Evolutionary conservation across 2,113 vertebrate genomes (phyloP).

Genomic region (Etheostoma cragini): DNA sequence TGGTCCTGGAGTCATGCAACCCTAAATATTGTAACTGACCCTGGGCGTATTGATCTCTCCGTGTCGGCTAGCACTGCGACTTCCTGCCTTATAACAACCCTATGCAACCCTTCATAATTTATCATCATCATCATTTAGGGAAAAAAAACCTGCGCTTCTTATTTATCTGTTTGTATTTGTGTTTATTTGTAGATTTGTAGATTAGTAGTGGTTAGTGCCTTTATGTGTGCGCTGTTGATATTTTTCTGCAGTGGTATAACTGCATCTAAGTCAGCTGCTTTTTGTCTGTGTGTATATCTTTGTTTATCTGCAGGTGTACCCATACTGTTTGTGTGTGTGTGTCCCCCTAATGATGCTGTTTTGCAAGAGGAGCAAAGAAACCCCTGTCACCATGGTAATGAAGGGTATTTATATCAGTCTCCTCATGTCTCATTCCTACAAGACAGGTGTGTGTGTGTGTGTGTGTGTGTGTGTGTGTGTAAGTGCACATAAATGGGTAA

Average conservation of each 20-base stretch:
- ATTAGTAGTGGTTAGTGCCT: neutral
- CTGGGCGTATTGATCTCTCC: slow-evolving; percentile 84
- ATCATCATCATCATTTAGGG: slow-evolving; percentile 62
- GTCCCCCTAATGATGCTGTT: slow-evolving; percentile 72
- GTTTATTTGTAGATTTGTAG: slow-evolving; percentile 20
- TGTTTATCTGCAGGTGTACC: slow-evolving; percentile 28
- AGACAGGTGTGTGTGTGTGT: slow-evolving; percentile 55
- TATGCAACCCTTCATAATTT: slow-evolving; percentile 78
- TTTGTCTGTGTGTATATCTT: neutral
- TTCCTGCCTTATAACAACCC: slow-evolving; percentile 84
- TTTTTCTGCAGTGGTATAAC: slow-evolving; percentile 14
- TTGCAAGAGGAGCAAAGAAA: slow-evolving; percentile 76
- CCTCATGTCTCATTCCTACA: slow-evolving; percentile 69
- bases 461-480: slow-evolving; percentile 15
- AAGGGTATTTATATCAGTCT: slow-evolving; percentile 79
- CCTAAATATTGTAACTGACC: slow-evolving; percentile 88
- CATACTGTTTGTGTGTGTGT: slow-evolving; percentile 28
- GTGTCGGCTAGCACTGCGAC: slow-evolving; percentile 80
- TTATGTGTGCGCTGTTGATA: neutral
- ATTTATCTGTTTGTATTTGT: slow-evolving; percentile 34
- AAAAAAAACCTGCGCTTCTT: slow-evolving; percentile 37
- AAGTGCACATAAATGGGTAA: slow-evolving; percentile 12
- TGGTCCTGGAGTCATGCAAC: slow-evolving; percentile 84
- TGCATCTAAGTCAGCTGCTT: slow-evolving; percentile 5
- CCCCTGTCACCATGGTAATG: slow-evolving; percentile 79